A percentile compares a stretch with the other conserved stretches of the same genome.
Conservation (phyloP, 2,888 invertebrate species). For the Dorcus parallelipipedus region DNA sequence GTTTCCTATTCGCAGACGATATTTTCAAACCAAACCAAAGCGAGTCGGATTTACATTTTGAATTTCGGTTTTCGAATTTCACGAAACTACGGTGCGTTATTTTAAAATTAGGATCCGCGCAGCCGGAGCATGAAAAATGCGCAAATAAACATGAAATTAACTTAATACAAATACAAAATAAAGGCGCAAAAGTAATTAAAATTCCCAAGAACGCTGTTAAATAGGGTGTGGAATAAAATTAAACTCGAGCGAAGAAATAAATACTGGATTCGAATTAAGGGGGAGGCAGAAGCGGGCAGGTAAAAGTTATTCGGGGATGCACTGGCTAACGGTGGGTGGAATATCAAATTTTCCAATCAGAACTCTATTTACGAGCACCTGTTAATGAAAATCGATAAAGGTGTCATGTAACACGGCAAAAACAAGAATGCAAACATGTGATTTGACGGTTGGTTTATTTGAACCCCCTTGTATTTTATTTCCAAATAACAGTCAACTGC, state of each 20-base stretch:
- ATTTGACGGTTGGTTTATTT: neutral
- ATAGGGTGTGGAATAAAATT: conserved; percentile 43
- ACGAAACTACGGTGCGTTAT: too few relatives aligned
- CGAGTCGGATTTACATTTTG: too few relatives aligned
- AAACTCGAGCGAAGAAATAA: conserved; percentile 43
- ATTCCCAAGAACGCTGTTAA: conserved; percentile 44
- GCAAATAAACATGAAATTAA: conserved; percentile 35
- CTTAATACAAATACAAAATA: conserved; percentile 36
- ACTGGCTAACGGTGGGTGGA: conserved; percentile 6
- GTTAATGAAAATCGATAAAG: conserved; percentile 9
- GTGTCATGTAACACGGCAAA: conserved; percentile 1
- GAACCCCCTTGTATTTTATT: neutral
- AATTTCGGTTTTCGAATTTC: too few relatives aligned
- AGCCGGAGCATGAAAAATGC: conserved; percentile 14
- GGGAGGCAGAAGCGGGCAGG: conserved; percentile 16
- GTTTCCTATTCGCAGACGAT: too few relatives aligned
- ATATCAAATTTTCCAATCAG: conserved; percentile 11
- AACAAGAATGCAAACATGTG: neutral
- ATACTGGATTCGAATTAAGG: conserved; percentile 43
- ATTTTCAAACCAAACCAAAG: too few relatives aligned
- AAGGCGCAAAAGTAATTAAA: conserved; percentile 46
- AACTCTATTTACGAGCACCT: conserved; percentile 10
- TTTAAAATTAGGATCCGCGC: too few relatives aligned
- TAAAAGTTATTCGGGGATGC: conserved; percentile 11
- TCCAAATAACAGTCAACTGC: too few relatives aligned